A percentile compares a stretch with the other conserved stretches of the same genome.
Conservation (phyloP, 2,113 vertebrate species). For the Heterotilapia buettikoferi region DNA sequence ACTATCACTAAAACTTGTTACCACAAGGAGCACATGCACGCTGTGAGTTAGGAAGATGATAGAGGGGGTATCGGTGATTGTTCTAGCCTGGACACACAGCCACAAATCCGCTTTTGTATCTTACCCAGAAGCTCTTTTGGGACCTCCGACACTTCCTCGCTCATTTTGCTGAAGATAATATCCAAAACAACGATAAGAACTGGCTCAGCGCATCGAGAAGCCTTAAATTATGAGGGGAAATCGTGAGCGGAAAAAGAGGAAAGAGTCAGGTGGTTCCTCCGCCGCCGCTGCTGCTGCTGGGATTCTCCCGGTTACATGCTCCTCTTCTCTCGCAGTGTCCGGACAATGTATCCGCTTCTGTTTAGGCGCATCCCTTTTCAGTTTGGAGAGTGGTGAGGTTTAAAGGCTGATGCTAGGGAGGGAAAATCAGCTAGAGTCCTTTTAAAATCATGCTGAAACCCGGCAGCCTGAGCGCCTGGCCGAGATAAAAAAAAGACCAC, state of each 20-base stretch:
- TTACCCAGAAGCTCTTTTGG: conserved; percentile 87
- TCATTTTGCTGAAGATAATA: conserved; percentile 70
- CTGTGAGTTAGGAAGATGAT: not conserved
- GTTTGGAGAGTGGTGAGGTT: not conserved
- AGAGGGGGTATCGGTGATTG: not conserved
- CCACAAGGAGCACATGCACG: not conserved
- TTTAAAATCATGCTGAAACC: conserved; percentile 24
- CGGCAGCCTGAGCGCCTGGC: not conserved
- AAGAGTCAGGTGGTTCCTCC: conserved; percentile 59
- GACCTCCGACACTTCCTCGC: conserved; percentile 83
- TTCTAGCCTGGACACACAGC: conserved; percentile 38
- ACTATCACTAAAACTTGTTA: not conserved
- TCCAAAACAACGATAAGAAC: not conserved
- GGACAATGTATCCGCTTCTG: not conserved
- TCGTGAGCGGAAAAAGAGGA: not conserved
- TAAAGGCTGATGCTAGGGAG: not conserved
- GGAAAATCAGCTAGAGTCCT: not conserved
- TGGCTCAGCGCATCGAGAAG: conserved; percentile 9
- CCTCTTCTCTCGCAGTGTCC: conserved; percentile 37
- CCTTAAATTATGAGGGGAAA: not conserved
- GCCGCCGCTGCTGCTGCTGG: conserved; percentile 10
- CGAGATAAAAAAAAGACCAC: not conserved
- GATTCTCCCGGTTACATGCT: conserved; percentile 60
- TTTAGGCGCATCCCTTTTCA: not conserved
- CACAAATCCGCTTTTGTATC: conserved; percentile 24